Conservation (phyloP, 2,797 vertebrate genomes). For the Danio albolineatus region DNA sequence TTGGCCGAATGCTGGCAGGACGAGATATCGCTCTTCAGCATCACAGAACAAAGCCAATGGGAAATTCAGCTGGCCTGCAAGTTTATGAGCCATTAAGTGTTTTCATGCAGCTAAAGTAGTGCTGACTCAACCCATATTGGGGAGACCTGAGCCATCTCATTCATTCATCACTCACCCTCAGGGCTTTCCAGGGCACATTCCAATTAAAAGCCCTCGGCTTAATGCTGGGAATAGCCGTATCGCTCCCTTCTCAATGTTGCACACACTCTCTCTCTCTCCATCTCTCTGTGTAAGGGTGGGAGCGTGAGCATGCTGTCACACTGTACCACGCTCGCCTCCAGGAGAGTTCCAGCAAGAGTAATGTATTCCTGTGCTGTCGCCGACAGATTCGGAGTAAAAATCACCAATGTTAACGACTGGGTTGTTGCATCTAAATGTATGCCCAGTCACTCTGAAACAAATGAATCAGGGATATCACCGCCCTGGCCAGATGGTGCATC, state of each 20-base stretch:
- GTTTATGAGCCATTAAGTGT: constrained; percentile 74
- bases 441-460: constrained; percentile 27
- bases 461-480: constrained; percentile 44
- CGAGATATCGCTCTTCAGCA: constrained; percentile 46
- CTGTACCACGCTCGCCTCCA: constrained; percentile 38
- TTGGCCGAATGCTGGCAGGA: constrained; percentile 48
- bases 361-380: constrained; percentile 31
- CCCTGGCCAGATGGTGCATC: constrained; percentile 43
- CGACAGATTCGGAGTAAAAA: constrained; percentile 30
- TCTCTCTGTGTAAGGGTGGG: neutral
- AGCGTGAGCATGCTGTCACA: constrained; percentile 27
- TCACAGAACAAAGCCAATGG: constrained; percentile 54
- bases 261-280: constrained; percentile 5
- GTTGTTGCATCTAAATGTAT: constrained; percentile 33
- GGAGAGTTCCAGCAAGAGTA: constrained; percentile 38
- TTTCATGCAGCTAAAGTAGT: constrained; percentile 64
- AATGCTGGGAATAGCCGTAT: constrained; percentile 47
- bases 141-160: constrained; percentile 50
- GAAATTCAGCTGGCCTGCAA: constrained; percentile 60
- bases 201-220: constrained; percentile 61
- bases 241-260: constrained; percentile 23
- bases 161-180: constrained; percentile 71
- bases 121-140: constrained; percentile 59
- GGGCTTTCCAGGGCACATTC: constrained; percentile 65
- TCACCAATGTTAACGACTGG: constrained; percentile 28